Percentiles rank a stretch among this genome's conserved stretches.
Conservation (phyloP, 1,140 invertebrate species). For the Nasonia vitripennis region DNA sequence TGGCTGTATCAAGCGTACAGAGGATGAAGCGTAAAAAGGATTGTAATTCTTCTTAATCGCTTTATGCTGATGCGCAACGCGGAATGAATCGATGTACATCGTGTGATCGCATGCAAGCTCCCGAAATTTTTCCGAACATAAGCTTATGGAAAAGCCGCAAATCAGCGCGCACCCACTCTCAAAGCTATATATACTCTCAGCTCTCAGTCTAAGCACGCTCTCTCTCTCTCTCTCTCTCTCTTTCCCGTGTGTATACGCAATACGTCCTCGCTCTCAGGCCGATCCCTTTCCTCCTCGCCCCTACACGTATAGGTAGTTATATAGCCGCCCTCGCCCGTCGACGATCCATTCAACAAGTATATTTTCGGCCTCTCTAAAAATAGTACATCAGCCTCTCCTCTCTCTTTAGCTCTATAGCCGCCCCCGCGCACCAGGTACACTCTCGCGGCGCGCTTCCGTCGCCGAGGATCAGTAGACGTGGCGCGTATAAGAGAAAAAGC, state of each 20-base stretch:
- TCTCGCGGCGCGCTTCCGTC: no score
- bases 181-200: not conserved
- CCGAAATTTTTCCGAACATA: not conserved
- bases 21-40: no score
- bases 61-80: no score
- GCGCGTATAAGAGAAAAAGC: not conserved
- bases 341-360: slow-evolving; percentile 21
- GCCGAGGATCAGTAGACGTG: no score
- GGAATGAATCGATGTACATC: not conserved
- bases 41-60: no score
- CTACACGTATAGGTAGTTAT: not conserved
- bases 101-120: no score
- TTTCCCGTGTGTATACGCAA: not conserved
- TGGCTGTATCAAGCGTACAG: no score
- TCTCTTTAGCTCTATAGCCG: no score
- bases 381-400: not conserved
- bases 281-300: not conserved
- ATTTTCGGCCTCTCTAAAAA: not conserved
- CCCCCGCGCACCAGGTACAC: no score
- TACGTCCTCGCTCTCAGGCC: no score
- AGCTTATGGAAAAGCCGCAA: not conserved
- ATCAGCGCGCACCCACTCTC: not conserved
- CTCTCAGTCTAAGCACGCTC: not conserved
- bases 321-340: not conserved
- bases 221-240: not conserved